Conservation (phyloP, 2,888 invertebrate species). For the Xestia rhomboidea region DNA sequence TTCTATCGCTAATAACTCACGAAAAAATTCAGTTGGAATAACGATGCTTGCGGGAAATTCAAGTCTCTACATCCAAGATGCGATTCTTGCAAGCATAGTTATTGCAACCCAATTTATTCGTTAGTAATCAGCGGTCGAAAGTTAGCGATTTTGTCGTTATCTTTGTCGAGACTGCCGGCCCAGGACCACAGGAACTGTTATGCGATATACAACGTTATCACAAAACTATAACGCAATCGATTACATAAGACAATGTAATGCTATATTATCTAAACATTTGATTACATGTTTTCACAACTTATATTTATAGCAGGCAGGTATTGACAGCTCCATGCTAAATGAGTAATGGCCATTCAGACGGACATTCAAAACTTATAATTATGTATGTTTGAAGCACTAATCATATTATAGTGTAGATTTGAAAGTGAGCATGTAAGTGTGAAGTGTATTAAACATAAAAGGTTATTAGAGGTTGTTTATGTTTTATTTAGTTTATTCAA, state of each 20-base stretch:
- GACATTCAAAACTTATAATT: slow-evolving; percentile 16
- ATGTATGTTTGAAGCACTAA: slow-evolving; percentile 27
- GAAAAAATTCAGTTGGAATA: too few species aligned
- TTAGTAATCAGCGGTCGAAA: too few species aligned
- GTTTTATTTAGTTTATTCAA: background rate
- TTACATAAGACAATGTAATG: slow-evolving; percentile 52
- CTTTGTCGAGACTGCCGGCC: too few species aligned
- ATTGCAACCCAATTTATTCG: too few species aligned
- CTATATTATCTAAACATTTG: slow-evolving; percentile 42
- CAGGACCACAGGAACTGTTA: slow-evolving; percentile 8
- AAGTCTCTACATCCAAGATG: too few species aligned
- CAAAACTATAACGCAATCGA: slow-evolving; percentile 25
- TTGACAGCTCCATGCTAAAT: slow-evolving; percentile 55
- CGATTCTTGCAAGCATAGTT: too few species aligned
- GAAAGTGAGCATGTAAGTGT: slow-evolving; percentile 32
- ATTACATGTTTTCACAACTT: slow-evolving; percentile 49
- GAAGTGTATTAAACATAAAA: slow-evolving; percentile 16
- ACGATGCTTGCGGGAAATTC: too few species aligned
- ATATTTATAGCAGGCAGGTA: slow-evolving; percentile 41
- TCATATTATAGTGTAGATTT: slow-evolving; percentile 42
- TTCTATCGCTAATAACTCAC: too few species aligned
- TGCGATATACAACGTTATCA: slow-evolving; percentile 23
- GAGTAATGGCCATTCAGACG: slow-evolving; percentile 42
- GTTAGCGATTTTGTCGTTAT: too few species aligned
- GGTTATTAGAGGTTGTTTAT: slow-evolving; percentile 7